Evolutionary conservation across 2,888 invertebrate genomes (phyloP).

Genomic region (Amblyteles armatorius): DNA sequence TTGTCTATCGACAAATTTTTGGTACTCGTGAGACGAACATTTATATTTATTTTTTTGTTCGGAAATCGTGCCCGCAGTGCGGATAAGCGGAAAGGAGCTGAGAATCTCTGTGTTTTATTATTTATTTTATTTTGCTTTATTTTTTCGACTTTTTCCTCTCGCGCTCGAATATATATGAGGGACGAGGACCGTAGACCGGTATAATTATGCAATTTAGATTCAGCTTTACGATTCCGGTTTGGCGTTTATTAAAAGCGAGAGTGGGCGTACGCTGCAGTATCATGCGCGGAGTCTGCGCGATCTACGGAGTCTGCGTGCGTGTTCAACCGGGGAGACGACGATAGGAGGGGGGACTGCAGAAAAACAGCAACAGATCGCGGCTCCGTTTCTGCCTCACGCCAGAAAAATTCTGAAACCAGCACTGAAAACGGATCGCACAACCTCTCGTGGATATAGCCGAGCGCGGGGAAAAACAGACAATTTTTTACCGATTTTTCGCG

Average conservation of each 20-base stretch:
- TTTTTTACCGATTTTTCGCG: not conserved
- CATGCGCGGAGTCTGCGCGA: conserved; percentile 26
- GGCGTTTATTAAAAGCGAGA: conserved; percentile 81
- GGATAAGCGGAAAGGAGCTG: not conserved
- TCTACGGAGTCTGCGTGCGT: conserved; percentile 37
- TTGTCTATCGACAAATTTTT: not conserved
- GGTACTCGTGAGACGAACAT: not conserved
- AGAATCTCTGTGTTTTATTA: conserved; percentile 22
- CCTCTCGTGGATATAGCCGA: not conserved
- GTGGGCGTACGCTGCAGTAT: conserved; percentile 73
- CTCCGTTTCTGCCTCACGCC: conserved; percentile 12
- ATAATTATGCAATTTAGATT: conserved; percentile 83
- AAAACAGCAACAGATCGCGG: conserved; percentile 26
- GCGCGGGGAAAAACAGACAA: not conserved
- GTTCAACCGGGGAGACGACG: conserved; percentile 25
- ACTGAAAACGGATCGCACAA: conserved; percentile 11
- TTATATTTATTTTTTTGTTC: not conserved
- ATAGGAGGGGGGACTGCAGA: conserved; percentile 2
- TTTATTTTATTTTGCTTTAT: conserved; percentile 23
- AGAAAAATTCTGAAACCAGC: conserved; percentile 14
- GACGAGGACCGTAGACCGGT: conserved; percentile 73
- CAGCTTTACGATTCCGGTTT: conserved; percentile 81
- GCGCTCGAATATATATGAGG: conserved; percentile 36
- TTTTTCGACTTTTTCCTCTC: conserved; percentile 20
- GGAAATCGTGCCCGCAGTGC: not conserved